These are phyloP conservation scores for Neoniphon sammara DNA, from an alignment of 2,797 vertebrate species.

Conservation along the genomic window DNA sequence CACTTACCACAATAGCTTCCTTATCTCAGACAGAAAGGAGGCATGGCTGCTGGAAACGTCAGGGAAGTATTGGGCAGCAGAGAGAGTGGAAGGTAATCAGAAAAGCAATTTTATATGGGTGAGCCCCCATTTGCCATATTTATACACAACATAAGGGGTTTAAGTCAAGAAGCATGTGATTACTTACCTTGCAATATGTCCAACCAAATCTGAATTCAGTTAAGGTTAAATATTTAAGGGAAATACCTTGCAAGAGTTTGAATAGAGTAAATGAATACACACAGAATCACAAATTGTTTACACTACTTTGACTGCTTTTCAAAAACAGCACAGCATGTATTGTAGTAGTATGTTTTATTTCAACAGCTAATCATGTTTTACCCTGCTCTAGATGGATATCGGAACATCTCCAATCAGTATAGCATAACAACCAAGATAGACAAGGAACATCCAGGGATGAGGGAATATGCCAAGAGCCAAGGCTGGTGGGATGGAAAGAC, in stretches of 20 bases:
- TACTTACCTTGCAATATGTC: background rate
- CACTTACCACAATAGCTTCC: conserved; percentile 98
- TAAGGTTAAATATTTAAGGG: too few relatives aligned
- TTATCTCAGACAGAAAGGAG: conserved; percentile 92
- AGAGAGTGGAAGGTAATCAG: conserved; percentile 89
- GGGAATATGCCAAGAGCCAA: conserved; percentile 85
- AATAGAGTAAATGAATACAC: too few relatives aligned
- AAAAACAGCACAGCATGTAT: background rate
- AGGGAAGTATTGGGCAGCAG: conserved; percentile 94
- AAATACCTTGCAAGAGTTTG: too few relatives aligned
- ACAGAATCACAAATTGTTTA: too few relatives aligned
- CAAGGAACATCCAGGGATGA: conserved; percentile 89
- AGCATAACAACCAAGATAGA: conserved; percentile 95
- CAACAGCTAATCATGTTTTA: background rate
- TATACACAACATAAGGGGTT: background rate
- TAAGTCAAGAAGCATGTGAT: background rate
- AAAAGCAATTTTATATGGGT: background rate
- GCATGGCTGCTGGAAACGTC: conserved; percentile 97
- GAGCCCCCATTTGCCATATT: background rate
- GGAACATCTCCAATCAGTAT: conserved; percentile 94
- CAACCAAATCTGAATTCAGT: background rate
- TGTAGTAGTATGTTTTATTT: background rate
- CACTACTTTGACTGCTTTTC: background rate
- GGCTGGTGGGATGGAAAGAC: conserved; percentile 93
- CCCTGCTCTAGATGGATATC: conserved; percentile 82